A percentile compares a stretch with the other conserved stretches of the same genome.
Conservation (phyloP, 2,797 vertebrate genomes). For the Esox lucius region DNA sequence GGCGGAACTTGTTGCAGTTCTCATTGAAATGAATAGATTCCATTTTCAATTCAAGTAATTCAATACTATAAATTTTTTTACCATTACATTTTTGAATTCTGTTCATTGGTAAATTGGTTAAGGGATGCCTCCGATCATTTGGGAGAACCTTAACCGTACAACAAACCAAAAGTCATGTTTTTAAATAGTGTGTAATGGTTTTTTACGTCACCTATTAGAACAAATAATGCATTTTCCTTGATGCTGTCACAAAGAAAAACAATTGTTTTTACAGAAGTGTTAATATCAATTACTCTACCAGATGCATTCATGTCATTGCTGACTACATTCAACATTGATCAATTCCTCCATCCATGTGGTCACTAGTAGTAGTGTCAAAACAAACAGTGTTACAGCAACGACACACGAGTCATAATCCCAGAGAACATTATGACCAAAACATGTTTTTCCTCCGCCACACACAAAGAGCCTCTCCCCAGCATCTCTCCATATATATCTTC, state of each 20-base stretch:
- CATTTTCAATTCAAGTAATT: no score
- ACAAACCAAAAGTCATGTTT: background rate
- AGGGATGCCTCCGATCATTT: no score
- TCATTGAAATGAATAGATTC: no score
- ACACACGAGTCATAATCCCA: conserved; percentile 32
- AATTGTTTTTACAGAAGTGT: no score
- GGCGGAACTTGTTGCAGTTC: no score
- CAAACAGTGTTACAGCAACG: conserved; percentile 12
- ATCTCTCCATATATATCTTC: conserved; percentile 37
- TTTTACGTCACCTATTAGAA: background rate
- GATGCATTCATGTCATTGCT: background rate
- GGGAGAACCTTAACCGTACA: no score
- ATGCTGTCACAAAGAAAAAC: background rate
- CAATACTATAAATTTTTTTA: no score
- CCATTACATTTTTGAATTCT: no score
- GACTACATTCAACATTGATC: background rate
- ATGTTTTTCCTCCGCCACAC: conserved; percentile 64
- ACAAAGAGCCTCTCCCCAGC: conserved; percentile 59
- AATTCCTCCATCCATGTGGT: background rate
- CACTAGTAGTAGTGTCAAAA: conserved; percentile 5
- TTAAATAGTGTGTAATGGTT: background rate
- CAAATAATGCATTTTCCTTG: no score
- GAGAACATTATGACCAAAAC: conserved; percentile 55
- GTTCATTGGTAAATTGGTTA: no score
- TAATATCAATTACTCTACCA: background rate